Evolutionary conservation across 2,797 vertebrate genomes (phyloP).

Genomic region (Chiroxiphia lanceolata): DNA sequence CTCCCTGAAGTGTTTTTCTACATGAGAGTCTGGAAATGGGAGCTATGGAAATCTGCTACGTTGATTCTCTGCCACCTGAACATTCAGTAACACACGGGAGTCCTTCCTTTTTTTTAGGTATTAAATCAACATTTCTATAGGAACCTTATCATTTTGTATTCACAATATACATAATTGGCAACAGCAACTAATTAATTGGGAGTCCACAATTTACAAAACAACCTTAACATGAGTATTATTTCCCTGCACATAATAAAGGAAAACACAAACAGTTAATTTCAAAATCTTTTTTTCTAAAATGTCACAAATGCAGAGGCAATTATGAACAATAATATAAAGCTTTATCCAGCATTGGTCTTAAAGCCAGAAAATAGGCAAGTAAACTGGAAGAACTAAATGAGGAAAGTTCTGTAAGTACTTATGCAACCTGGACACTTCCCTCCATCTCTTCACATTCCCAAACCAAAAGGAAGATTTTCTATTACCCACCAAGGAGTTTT

Average conservation of each 20-base stretch:
- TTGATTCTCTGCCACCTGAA: neutral
- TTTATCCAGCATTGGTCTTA: neutral
- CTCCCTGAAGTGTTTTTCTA: neutral
- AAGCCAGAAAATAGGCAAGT: neutral
- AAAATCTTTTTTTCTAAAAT: conserved; percentile 45
- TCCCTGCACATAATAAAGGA: conserved; percentile 39
- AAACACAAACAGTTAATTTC: conserved; percentile 11
- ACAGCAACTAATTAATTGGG: conserved; percentile 32
- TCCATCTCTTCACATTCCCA: neutral
- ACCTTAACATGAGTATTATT: neutral
- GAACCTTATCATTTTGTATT: conserved; percentile 19
- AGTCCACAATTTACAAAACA: conserved; percentile 17
- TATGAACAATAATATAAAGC: neutral
- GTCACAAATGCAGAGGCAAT: neutral
- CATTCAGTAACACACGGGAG: neutral
- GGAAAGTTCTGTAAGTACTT: neutral
- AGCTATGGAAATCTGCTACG: neutral
- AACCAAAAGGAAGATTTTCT: neutral
- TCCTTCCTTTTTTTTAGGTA: neutral
- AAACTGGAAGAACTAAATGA: neutral
- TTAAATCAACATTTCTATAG: neutral
- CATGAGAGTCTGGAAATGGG: neutral
- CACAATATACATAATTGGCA: neutral
- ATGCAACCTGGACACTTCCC: neutral
- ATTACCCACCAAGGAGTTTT: neutral